Evolutionary conservation across 2,797 vertebrate species (phyloP).

Genomic region (Limnodromus scolopaceus): DNA sequence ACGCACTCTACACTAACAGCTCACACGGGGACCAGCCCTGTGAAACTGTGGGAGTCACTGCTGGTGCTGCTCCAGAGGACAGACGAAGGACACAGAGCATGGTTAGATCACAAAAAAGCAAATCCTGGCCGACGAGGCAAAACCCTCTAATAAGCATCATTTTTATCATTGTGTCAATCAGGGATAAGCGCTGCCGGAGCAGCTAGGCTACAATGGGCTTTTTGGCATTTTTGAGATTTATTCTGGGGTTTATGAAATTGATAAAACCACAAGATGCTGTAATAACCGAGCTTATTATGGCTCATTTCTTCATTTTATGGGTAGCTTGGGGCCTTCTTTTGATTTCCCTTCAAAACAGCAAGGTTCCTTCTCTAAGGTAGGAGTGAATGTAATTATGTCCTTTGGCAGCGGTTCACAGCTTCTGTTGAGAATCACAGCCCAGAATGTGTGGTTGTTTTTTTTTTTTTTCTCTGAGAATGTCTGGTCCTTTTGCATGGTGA

Average conservation of each 20-base stretch:
- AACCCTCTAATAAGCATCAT: background rate
- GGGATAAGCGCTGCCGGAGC: background rate
- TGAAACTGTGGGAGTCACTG: background rate
- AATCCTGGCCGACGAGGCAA: background rate
- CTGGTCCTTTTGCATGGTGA: background rate
- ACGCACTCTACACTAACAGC: background rate
- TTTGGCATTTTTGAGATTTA: background rate
- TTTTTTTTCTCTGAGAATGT: background rate
- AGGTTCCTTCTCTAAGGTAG: background rate
- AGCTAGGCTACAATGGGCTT: background rate
- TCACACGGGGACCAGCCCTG: background rate
- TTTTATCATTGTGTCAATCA: background rate
- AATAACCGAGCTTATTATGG: background rate
- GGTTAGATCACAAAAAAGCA: background rate
- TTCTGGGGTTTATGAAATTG: background rate
- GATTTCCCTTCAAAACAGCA: constrained; percentile 9
- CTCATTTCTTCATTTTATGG: constrained; percentile 17
- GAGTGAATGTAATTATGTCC: background rate
- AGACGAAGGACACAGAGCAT: background rate
- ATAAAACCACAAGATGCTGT: background rate
- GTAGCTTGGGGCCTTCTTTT: background rate
- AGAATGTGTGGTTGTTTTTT: background rate
- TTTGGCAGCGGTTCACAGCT: constrained; percentile 20
- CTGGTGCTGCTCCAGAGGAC: background rate
- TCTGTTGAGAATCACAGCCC: constrained; percentile 11